Percentiles rank a stretch among this genome's conserved stretches.
Conservation (phyloP, 2,113 vertebrate species). For the Sinocyclocheilus anshuiensis region DNA sequence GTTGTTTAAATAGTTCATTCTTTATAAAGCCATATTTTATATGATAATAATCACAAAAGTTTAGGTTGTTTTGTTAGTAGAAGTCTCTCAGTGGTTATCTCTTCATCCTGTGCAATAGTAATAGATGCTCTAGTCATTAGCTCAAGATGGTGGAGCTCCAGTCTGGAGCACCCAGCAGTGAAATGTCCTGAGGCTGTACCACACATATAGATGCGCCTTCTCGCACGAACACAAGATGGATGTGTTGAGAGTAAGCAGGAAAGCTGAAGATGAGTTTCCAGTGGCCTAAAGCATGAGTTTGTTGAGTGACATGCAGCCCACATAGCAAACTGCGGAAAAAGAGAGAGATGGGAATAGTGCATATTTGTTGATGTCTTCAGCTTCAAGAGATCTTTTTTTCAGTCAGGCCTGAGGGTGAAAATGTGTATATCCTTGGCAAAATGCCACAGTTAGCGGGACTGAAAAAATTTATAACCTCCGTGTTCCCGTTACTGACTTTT, state of each 20-base stretch:
- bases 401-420: constrained; percentile 14
- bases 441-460: constrained; percentile 13
- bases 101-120: neutral
- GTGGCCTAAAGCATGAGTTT: constrained; percentile 15
- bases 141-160: constrained; percentile 5
- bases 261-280: constrained; percentile 35
- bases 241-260: constrained; percentile 24
- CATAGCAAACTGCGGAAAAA: neutral
- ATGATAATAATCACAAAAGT: neutral
- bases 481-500: neutral
- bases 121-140: constrained; percentile 18
- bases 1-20: neutral
- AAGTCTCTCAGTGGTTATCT: neutral
- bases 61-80: neutral
- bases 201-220: neutral
- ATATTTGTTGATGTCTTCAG: constrained; percentile 30
- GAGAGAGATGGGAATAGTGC: constrained; percentile 4
- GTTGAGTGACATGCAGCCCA: constrained; percentile 27
- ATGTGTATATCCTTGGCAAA: constrained; percentile 37
- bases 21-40: neutral
- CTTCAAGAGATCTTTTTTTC: constrained; percentile 40
- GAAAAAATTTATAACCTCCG: constrained; percentile 16
- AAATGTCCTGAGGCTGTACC: constrained; percentile 21
- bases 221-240: constrained; percentile 15
- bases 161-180: constrained; percentile 11